Percentiles rank a stretch among this genome's conserved stretches.
Conservation (phyloP, 2,797 vertebrate genomes). For the Salarias fasciatus region DNA sequence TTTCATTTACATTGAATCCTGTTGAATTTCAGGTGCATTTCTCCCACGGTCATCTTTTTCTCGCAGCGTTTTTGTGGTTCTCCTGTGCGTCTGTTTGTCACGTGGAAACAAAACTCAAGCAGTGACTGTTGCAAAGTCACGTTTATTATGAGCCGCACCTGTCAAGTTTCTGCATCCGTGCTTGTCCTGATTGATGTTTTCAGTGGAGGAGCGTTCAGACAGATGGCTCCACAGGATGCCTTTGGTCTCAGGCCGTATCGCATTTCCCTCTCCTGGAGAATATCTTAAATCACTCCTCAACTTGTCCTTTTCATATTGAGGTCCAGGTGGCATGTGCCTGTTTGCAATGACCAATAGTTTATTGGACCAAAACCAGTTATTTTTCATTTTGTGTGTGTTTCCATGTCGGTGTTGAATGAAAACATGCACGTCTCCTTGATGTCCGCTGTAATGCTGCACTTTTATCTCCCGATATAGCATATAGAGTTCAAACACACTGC, state of each 20-base stretch:
- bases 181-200: constrained; percentile 62
- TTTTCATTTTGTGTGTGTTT: constrained; percentile 7
- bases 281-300: constrained; percentile 59
- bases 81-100: constrained; percentile 3
- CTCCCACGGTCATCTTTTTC: not conserved
- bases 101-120: not conserved
- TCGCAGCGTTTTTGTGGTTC: not conserved
- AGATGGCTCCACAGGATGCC: constrained; percentile 61
- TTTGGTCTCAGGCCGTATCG: constrained; percentile 58
- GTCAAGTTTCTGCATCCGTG: constrained; percentile 43
- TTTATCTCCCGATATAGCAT: constrained; percentile 53
- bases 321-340: constrained; percentile 43
- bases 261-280: constrained; percentile 60
- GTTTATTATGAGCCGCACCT: constrained; percentile 61
- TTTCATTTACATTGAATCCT: no score
- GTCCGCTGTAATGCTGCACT: constrained; percentile 46
- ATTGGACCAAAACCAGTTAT: constrained; percentile 2
- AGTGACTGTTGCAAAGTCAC: constrained; percentile 9
- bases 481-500: constrained; percentile 57
- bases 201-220: constrained; percentile 52
- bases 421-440: constrained; percentile 34
- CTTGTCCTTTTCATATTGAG: constrained; percentile 39
- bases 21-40: no score
- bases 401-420: constrained; percentile 31
- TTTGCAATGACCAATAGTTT: constrained; percentile 10